These are phyloP conservation scores for Engraulis encrasicolus DNA, from an alignment of 2,113 vertebrate genomes.

Conservation along the genomic window DNA sequence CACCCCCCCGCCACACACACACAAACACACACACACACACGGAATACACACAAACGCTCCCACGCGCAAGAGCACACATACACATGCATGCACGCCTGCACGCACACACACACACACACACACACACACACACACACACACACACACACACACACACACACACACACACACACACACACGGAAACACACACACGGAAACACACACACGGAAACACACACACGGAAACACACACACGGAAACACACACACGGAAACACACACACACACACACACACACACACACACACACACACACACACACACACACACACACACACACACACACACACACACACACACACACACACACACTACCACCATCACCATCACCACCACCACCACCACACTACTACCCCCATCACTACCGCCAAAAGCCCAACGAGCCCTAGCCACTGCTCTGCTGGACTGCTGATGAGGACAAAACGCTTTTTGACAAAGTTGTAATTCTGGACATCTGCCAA, in stretches of 20 bases:
- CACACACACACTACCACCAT: constrained; percentile 28
- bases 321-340: constrained; percentile 28
- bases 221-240: not conserved
- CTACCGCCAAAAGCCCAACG: not conserved
- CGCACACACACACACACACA: constrained; percentile 25
- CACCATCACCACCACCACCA: not conserved
- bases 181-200: constrained; percentile 14
- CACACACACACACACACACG: constrained; percentile 32
- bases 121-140: constrained; percentile 30
- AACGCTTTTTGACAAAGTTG: constrained; percentile 34
- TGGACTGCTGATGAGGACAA: constrained; percentile 40
- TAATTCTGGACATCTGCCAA: constrained; percentile 34
- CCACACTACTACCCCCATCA: not conserved
- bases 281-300: not conserved
- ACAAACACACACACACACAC: constrained; percentile 22
- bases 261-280: constrained; percentile 4
- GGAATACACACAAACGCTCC: constrained; percentile 30
- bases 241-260: constrained; percentile 36
- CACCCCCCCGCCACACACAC: not conserved
- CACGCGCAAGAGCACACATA: constrained; percentile 17
- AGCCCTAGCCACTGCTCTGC: constrained; percentile 45
- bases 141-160: constrained; percentile 26
- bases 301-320: not conserved
- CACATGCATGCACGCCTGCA: too few species aligned
- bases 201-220: constrained; percentile 36